A percentile compares a stretch with the other conserved stretches of the same genome.
Conservation (phyloP, 1,140 invertebrate genomes). For the Antheraea pernyi region DNA sequence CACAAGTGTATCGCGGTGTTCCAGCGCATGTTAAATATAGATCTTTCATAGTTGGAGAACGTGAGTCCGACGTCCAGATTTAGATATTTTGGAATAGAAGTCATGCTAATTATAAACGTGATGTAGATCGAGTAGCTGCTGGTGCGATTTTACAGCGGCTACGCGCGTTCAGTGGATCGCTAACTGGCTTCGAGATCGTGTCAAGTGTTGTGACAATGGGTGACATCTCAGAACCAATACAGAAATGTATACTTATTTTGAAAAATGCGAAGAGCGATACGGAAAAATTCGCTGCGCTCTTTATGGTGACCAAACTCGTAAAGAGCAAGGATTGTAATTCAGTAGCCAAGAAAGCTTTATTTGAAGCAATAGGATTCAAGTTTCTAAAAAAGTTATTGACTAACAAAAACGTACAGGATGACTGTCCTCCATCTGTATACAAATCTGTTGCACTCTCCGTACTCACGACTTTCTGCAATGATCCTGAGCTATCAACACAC, state of each 20-base stretch:
- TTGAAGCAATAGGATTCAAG: conserved; percentile 92
- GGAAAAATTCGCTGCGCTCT: conserved; percentile 94
- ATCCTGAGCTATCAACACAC: conserved; percentile 88
- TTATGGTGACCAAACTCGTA: conserved; percentile 93
- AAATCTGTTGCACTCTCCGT: conserved; percentile 94
- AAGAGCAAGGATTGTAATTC: conserved; percentile 88
- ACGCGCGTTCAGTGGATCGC: conserved; percentile 60
- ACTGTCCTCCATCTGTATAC: conserved; percentile 92
- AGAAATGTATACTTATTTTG: conserved; percentile 89
- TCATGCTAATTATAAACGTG: conserved; percentile 77
- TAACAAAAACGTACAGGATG: conserved; percentile 86
- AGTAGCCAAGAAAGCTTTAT: conserved; percentile 87
- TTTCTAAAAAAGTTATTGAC: conserved; percentile 90
- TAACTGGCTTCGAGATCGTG: conserved; percentile 65
- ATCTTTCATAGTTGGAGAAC: conserved; percentile 73
- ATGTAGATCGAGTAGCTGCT: conserved; percentile 65
- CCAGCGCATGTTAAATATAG: conserved; percentile 73
- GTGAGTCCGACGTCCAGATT: conserved; percentile 76
- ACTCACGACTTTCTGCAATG: conserved; percentile 89
- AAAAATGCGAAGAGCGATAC: conserved; percentile 90
- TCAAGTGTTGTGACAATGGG: conserved; percentile 75
- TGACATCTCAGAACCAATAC: conserved; percentile 87
- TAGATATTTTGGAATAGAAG: conserved; percentile 79
- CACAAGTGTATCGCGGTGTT: conserved; percentile 33
- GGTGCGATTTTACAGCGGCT: conserved; percentile 54